Evolutionary conservation across 2,113 vertebrate genomes (phyloP).

Genomic region (Ammospiza nelsoni): DNA sequence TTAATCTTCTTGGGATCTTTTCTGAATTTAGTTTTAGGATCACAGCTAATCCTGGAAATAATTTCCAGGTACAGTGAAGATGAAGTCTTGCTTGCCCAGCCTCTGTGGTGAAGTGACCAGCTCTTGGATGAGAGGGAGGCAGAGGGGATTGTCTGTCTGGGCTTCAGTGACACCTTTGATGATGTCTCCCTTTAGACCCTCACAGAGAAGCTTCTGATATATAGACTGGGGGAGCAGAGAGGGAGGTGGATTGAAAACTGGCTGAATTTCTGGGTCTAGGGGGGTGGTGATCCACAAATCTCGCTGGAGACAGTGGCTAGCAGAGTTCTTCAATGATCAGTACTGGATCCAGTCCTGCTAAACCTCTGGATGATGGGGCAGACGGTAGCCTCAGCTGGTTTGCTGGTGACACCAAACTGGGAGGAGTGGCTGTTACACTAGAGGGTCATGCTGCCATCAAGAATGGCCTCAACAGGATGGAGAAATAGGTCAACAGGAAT

Average conservation of each 20-base stretch:
- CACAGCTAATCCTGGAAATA: neutral
- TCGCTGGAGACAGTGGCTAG: neutral
- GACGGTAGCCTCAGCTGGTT: neutral
- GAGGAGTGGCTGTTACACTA: neutral
- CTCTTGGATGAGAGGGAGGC: neutral
- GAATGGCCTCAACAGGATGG: neutral
- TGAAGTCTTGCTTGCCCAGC: neutral
- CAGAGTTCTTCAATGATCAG: too few species aligned
- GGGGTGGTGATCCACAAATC: neutral
- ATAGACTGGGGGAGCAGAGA: neutral
- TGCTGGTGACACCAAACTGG: neutral
- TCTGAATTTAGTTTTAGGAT: neutral
- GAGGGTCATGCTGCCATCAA: fast-evolving
- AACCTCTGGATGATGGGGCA: neutral
- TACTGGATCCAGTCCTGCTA: neutral
- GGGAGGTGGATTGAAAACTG: neutral
- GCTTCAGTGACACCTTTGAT: neutral
- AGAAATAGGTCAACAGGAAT: neutral
- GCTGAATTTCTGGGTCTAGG: neutral
- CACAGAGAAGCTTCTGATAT: neutral
- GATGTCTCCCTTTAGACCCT: neutral
- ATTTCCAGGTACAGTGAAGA: neutral
- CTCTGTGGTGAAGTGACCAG: neutral
- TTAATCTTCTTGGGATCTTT: neutral
- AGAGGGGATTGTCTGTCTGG: neutral